Evolutionary conservation across 2,888 invertebrate genomes (phyloP).

Genomic region (Junonia oenone): DNA sequence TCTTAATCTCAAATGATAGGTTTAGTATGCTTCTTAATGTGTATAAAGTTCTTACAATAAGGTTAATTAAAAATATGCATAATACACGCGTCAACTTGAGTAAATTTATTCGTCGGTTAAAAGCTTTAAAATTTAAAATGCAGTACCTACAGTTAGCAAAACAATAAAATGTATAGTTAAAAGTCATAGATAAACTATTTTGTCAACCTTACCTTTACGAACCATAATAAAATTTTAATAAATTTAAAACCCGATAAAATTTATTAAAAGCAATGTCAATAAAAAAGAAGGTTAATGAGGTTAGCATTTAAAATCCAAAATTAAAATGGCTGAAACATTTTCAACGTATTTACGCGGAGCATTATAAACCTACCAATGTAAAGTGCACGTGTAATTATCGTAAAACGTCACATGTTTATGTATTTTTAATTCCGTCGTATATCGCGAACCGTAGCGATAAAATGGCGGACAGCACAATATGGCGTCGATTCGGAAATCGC

Average conservation of each 20-base stretch:
- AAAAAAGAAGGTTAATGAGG: slow-evolving; percentile 29
- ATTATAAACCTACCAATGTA: slow-evolving; percentile 63
- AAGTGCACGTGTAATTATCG: slow-evolving; percentile 68
- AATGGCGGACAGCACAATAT: slow-evolving; percentile 46
- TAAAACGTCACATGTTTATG: slow-evolving; percentile 75
- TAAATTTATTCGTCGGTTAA: too few relatives aligned
- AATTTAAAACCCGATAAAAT: slow-evolving; percentile 11
- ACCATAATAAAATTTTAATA: slow-evolving; percentile 4
- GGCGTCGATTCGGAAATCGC: slow-evolving; percentile 57
- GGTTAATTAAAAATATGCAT: too few relatives aligned
- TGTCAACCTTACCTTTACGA: neutral
- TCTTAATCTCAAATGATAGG: too few relatives aligned
- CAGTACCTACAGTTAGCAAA: too few relatives aligned
- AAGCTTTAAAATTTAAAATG: too few relatives aligned
- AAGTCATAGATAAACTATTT: too few relatives aligned
- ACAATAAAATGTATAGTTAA: too few relatives aligned
- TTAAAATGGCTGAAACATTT: slow-evolving; percentile 32
- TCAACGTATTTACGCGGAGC: slow-evolving; percentile 41
- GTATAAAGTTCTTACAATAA: too few relatives aligned
- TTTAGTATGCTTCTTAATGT: too few relatives aligned
- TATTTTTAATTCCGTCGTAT: slow-evolving; percentile 75
- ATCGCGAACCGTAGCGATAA: slow-evolving; percentile 52
- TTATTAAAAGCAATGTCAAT: slow-evolving; percentile 17
- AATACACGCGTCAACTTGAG: too few relatives aligned
- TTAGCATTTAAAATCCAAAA: slow-evolving; percentile 30